These are phyloP conservation scores for Armadillidium nasatum DNA, from an alignment of 1,140 invertebrate genomes.

Conservation along the genomic window DNA sequence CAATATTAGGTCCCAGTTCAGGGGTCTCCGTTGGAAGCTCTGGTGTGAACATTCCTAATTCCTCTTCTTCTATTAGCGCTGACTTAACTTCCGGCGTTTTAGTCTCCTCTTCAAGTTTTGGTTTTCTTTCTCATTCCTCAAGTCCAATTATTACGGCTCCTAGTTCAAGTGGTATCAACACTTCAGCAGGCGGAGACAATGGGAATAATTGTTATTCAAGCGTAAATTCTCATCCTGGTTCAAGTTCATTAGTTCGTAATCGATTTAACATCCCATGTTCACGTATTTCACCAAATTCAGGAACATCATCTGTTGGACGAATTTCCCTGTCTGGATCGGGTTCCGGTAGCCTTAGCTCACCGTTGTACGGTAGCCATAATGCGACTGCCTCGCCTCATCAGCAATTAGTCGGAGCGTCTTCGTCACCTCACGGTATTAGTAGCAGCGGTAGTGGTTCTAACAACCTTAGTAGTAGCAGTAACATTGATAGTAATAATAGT, in stretches of 20 bases:
- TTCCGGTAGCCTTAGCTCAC: background rate
- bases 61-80: background rate
- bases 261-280: slow-evolving; percentile 1
- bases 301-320: background rate
- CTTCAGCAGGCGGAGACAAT: background rate
- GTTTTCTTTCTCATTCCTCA: background rate
- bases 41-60: background rate
- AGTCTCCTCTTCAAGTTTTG: background rate
- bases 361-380: background rate
- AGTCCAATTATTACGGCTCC: background rate
- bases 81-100: background rate
- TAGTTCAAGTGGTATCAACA: background rate
- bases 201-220: background rate
- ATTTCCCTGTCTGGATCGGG: background rate
- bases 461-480: no score
- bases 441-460: background rate
- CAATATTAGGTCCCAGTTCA: background rate
- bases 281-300: background rate
- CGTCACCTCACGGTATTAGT: background rate
- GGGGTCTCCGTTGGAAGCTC: background rate
- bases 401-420: background rate
- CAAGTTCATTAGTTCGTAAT: background rate
- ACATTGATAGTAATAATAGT: background rate
- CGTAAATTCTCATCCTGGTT: background rate
- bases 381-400: background rate